phyloP scores from a whole-genome alignment of 2,113 vertebrate genomes.

The Nannobrachium achirus region DNA sequence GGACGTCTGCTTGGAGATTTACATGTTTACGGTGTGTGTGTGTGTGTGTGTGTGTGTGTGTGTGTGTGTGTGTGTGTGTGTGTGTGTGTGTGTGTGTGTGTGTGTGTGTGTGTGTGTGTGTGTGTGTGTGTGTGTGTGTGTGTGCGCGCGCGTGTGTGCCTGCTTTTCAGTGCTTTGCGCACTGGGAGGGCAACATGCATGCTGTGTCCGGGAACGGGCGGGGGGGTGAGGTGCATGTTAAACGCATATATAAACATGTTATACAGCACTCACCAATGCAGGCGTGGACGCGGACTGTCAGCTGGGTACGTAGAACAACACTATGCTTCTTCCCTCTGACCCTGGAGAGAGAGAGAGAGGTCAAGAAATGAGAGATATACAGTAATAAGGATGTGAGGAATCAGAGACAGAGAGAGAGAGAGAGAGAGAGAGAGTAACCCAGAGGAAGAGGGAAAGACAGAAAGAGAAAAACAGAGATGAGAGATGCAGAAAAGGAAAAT shows the following conservation, averaged over 20 bases:
- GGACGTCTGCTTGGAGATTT: too few relatives aligned
- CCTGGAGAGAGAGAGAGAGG: slow-evolving; percentile 53
- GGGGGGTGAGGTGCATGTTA: slow-evolving; percentile 2
- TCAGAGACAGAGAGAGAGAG: slow-evolving; percentile 3
- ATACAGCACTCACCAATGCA: slow-evolving; percentile 91
- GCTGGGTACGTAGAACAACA: slow-evolving; percentile 91
- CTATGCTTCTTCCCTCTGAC: slow-evolving; percentile 94
- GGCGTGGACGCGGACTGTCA: slow-evolving; percentile 92
- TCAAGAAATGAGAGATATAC: slow-evolving; percentile 45
- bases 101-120: background rate
- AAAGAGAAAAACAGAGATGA: background rate
- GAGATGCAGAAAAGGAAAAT: background rate
- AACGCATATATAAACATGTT: slow-evolving; percentile 35
- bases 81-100: too few relatives aligned
- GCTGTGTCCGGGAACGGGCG: too few relatives aligned
- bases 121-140: background rate
- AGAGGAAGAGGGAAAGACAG: background rate
- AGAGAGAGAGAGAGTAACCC: slow-evolving; percentile 3
- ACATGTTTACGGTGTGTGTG: too few relatives aligned
- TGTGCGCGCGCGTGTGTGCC: background rate
- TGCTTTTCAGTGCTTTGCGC: background rate
- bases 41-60: too few relatives aligned
- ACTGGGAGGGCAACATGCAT: background rate
- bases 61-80: too few relatives aligned
- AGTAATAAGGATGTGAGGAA: background rate